These are phyloP conservation scores for Ornithorhynchus anatinus DNA, from an alignment of 2,113 vertebrate genomes.

Conservation along the genomic window DNA sequence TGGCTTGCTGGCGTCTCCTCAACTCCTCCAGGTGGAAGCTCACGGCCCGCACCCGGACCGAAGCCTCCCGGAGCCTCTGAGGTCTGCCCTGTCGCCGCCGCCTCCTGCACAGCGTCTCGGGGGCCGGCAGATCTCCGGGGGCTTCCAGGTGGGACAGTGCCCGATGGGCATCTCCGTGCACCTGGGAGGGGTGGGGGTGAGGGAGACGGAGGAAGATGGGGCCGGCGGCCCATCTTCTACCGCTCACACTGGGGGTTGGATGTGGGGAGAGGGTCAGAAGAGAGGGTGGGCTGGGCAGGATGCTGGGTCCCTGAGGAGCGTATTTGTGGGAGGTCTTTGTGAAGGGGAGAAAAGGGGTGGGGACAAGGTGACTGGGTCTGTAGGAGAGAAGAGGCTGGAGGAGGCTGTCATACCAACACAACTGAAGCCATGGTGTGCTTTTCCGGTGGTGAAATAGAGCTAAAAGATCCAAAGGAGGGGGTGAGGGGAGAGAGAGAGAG, in stretches of 20 bases:
- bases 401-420: conserved; percentile 30
- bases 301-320: background rate
- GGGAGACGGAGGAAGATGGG: background rate
- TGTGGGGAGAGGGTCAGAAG: background rate
- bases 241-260: background rate
- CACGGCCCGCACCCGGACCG: conserved; percentile 36
- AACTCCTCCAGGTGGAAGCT: conserved; percentile 61
- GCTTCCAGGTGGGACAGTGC: background rate
- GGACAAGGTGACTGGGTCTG: background rate
- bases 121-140: conserved; percentile 41
- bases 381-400: background rate
- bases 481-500: background rate
- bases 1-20: conserved; percentile 46
- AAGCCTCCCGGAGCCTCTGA: background rate
- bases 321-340: background rate
- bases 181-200: conserved; percentile 2
- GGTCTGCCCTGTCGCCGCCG: conserved; percentile 11
- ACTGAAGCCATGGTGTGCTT: conserved; percentile 1
- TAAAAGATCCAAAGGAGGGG: conserved; percentile 30
- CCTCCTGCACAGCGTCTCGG: conserved; percentile 52
- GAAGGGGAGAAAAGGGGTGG: background rate
- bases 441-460: conserved; percentile 34
- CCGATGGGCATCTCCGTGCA: conserved; percentile 14
- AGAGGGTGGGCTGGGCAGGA: background rate
- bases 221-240: no score